Evolutionary conservation across 2,888 invertebrate genomes (phyloP), one percentile per base, ranked within the genome.

Genomic region (Epiblema foenella): DNA sequence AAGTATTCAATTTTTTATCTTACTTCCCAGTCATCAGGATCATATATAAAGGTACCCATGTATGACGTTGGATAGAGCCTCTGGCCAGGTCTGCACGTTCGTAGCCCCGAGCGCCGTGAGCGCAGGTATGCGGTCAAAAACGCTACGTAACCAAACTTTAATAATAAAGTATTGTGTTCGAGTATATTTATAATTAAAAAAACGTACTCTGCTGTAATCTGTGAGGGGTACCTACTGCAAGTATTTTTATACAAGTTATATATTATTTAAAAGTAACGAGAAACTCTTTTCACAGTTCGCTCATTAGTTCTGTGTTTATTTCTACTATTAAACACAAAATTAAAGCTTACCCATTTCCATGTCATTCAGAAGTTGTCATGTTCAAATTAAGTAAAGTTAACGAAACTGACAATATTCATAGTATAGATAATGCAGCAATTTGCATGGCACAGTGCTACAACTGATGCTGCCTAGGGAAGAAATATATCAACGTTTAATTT

Each of bases 81-180:
- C 57, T 11, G 60, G 79, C 64, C 84, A 39, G 74, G 71, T 90
- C 89, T 89, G 79, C 17, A 29, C 57, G 17, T 77, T 72, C n/a
- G 51, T 73, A 77, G 39, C 74, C 87, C 86, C 90, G 89, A 89
- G 89, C 89, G 90, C 87, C 51, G 42, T 24, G 9, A 39, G 42
- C 52, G 60, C 60, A 68, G 64, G 58, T 52, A 68, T 68, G 68
- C 76, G 76, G 75, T 77, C 67, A 75, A 84, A 89, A 88, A 89
- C 86, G 83, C 83, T 84, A 86, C 86, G 86, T 88, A 88, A 91
- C 89, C 85, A 89, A 89, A 88, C 83, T 87, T 89, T 89, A 87
- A 87, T 89, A 89, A 88, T 82, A 84, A 85, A 83, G 82, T 81
- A 88, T 87, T 87, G 87, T 89, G 75, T 76, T 75, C 60, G 42